These are phyloP conservation scores for Pristionchus maxplancki DNA, from an alignment of 2,888 invertebrate species.

Conservation along the genomic window DNA sequence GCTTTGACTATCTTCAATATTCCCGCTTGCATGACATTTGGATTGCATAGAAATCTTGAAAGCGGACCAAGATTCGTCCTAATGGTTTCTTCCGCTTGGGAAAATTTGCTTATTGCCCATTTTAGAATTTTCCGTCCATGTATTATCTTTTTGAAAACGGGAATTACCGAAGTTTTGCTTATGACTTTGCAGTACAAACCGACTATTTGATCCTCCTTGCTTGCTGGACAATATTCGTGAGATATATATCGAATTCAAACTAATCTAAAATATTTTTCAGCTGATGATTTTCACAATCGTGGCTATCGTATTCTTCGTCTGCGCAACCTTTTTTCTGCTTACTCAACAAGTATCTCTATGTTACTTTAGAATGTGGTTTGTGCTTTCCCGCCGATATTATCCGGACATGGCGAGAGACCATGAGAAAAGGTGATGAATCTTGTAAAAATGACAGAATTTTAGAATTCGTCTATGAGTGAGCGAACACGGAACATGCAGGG, in stretches of 20 bases:
- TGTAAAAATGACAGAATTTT: too few relatives aligned
- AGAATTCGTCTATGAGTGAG: background rate
- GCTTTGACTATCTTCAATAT: too few relatives aligned
- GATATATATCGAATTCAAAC: background rate
- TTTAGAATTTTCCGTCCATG: too few relatives aligned
- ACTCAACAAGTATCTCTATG: too few relatives aligned
- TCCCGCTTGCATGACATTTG: too few relatives aligned
- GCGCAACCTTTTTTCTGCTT: background rate
- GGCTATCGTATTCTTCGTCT: background rate
- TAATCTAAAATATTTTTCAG: background rate
- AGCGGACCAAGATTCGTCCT: background rate
- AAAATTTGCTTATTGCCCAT: background rate
- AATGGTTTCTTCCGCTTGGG: too few relatives aligned
- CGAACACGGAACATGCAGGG: background rate
- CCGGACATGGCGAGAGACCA: too few relatives aligned
- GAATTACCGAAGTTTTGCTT: background rate
- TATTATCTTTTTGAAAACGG: too few relatives aligned
- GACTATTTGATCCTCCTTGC: background rate
- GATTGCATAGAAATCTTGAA: background rate
- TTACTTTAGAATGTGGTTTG: background rate
- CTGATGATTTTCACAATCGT: background rate
- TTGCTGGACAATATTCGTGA: background rate
- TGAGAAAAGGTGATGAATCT: too few relatives aligned
- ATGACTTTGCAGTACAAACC: background rate
- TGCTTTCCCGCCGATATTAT: too few relatives aligned